These are phyloP conservation scores for Plodia interpunctella DNA, from an alignment of 1,140 invertebrate genomes.

Conservation along the genomic window DNA sequence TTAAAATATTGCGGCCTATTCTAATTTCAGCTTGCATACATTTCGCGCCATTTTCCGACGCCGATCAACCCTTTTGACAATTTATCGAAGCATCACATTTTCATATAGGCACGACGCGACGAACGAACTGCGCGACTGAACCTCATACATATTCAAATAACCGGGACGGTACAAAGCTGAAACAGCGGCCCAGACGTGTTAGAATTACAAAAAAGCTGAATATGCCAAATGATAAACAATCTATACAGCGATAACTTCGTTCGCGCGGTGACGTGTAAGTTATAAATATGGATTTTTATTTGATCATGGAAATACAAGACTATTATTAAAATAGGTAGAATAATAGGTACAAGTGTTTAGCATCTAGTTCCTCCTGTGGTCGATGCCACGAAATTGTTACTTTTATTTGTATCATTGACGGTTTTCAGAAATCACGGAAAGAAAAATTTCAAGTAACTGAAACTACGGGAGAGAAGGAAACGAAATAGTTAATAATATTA, in stretches of 20 bases:
- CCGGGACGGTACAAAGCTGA: constrained; percentile 61
- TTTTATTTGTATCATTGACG: too few species aligned
- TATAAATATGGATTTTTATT: background rate
- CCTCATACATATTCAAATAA: constrained; percentile 74
- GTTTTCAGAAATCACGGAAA: too few species aligned
- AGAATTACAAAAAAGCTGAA: constrained; percentile 66
- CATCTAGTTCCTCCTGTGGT: too few species aligned
- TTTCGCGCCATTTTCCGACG: constrained; percentile 58
- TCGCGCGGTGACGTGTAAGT: background rate
- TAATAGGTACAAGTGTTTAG: too few species aligned
- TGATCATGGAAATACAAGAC: too few species aligned
- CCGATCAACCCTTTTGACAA: constrained; percentile 70
- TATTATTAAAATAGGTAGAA: too few species aligned
- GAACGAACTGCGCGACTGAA: constrained; percentile 44
- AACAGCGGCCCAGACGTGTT: constrained; percentile 61
- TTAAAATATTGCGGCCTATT: background rate
- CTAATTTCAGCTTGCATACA: constrained; percentile 14
- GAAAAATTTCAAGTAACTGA: too few species aligned
- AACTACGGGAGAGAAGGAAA: too few species aligned
- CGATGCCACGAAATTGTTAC: too few species aligned
- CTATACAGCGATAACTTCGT: constrained; percentile 38
- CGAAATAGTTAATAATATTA: too few species aligned
- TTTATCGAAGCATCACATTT: constrained; percentile 74
- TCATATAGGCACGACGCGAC: constrained; percentile 60
- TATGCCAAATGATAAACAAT: constrained; percentile 57